phyloP scores from a whole-genome alignment of 2,113 vertebrate genomes.

The Paracanthobrama guichenoti region DNA sequence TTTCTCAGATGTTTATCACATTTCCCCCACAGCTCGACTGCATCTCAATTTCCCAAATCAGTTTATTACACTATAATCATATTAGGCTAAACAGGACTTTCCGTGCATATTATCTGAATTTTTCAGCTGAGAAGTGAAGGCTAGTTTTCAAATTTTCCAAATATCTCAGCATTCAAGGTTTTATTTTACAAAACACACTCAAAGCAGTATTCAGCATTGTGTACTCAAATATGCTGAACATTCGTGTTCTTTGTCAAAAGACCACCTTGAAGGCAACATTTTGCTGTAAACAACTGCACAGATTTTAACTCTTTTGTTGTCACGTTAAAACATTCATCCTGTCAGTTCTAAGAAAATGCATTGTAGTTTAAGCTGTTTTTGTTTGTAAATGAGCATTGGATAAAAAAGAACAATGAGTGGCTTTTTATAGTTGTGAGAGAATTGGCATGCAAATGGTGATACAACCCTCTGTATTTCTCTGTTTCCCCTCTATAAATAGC shows the following conservation, averaged over 20 bases:
- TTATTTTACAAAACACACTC: not conserved
- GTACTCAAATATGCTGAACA: not conserved
- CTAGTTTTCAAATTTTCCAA: not conserved
- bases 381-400: not conserved
- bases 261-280: not conserved
- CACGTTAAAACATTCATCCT: not conserved
- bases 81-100: slow-evolving; percentile 34
- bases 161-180: not conserved
- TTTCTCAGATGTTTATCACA: slow-evolving; percentile 47
- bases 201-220: not conserved
- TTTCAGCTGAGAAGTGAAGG: not conserved
- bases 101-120: not conserved
- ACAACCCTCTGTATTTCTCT: not conserved
- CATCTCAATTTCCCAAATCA: slow-evolving; percentile 40
- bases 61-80: slow-evolving; percentile 40
- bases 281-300: not conserved
- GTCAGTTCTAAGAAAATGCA: slow-evolving; percentile 17
- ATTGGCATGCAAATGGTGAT: slow-evolving; percentile 8
- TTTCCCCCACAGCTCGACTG: slow-evolving; percentile 24
- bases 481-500: slow-evolving; percentile 18
- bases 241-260: not conserved
- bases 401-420: not conserved
- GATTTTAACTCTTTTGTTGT: slow-evolving; percentile 19
- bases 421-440: slow-evolving; percentile 12
- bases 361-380: not conserved